Conservation (phyloP, 2,888 invertebrate species). For the Allophyes oxyacanthae region DNA sequence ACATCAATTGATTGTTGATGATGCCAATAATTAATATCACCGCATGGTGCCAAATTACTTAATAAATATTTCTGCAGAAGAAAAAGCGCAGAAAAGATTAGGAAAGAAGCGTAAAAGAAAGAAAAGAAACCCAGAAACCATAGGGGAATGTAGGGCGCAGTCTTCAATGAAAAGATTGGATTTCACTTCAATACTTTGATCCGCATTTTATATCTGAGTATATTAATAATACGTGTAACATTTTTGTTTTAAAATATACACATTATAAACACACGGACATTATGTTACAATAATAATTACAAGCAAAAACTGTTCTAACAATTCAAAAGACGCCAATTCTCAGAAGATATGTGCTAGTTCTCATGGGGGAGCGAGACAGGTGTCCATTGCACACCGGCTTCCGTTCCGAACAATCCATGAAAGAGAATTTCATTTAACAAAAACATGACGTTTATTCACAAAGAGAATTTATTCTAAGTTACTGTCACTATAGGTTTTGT, state of each 20-base stretch:
- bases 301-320: constrained; percentile 51
- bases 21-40: background rate
- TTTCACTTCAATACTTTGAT: background rate
- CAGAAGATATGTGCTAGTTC: constrained; percentile 75
- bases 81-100: too few species aligned
- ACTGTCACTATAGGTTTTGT: constrained; percentile 29
- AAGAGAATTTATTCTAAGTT: constrained; percentile 16
- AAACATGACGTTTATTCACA: constrained; percentile 38
- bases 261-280: constrained; percentile 24
- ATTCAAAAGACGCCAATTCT: constrained; percentile 63
- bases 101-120: too few species aligned
- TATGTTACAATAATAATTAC: constrained; percentile 50
- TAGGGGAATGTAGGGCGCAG: too few species aligned
- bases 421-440: constrained; percentile 42
- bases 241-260: constrained; percentile 15
- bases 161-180: too few species aligned
- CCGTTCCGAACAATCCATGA: constrained; percentile 38
- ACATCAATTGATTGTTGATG: background rate
- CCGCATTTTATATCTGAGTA: background rate
- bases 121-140: too few species aligned
- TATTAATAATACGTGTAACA: background rate
- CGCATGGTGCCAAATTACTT: too few species aligned
- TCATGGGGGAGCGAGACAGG: constrained; percentile 65
- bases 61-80: too few species aligned
- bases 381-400: constrained; percentile 67